Conservation (phyloP, 2,888 invertebrate species). For the Stegana nigrithorax region DNA sequence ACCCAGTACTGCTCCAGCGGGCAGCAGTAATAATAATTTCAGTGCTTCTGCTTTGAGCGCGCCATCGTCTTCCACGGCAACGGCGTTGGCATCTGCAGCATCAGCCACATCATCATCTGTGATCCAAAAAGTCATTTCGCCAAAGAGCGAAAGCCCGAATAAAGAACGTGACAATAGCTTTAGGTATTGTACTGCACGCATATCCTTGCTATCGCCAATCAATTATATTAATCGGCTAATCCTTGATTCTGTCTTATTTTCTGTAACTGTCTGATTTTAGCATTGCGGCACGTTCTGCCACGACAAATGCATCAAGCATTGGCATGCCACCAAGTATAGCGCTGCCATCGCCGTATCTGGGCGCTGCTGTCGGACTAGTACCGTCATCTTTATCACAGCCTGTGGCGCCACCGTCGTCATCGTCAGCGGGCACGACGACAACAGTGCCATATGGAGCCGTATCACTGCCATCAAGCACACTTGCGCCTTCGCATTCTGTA, state of each 20-base stretch:
- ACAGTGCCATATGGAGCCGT: constrained; percentile 28
- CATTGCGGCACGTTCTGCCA: constrained; percentile 34
- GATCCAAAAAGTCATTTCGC: constrained; percentile 76
- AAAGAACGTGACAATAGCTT: constrained; percentile 87
- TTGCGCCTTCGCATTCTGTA: constrained; percentile 36
- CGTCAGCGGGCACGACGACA: constrained; percentile 19
- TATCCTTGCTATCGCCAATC: too few relatives aligned
- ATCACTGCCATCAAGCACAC: constrained; percentile 32
- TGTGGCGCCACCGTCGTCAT: constrained; percentile 57
- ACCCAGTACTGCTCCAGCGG: constrained; percentile 66
- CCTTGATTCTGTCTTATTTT: too few relatives aligned
- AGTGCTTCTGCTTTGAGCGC: constrained; percentile 27
- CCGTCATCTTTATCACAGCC: constrained; percentile 46
- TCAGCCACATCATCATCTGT: constrained; percentile 66
- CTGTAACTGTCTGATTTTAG: too few relatives aligned
- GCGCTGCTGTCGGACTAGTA: constrained; percentile 30
- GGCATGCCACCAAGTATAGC: constrained; percentile 28
- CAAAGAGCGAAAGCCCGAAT: constrained; percentile 81
- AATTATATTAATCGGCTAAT: too few relatives aligned
- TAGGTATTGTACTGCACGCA: too few relatives aligned
- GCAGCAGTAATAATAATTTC: constrained; percentile 25
- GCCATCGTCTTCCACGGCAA: constrained; percentile 22
- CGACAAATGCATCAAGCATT: constrained; percentile 20
- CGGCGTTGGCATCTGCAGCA: constrained; percentile 49
- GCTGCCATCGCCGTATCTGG: constrained; percentile 25